Percentiles rank a stretch among this genome's conserved stretches.
phyloP scores from a whole-genome alignment of 2,888 invertebrate species.

The Cacoxenus indagator region DNA sequence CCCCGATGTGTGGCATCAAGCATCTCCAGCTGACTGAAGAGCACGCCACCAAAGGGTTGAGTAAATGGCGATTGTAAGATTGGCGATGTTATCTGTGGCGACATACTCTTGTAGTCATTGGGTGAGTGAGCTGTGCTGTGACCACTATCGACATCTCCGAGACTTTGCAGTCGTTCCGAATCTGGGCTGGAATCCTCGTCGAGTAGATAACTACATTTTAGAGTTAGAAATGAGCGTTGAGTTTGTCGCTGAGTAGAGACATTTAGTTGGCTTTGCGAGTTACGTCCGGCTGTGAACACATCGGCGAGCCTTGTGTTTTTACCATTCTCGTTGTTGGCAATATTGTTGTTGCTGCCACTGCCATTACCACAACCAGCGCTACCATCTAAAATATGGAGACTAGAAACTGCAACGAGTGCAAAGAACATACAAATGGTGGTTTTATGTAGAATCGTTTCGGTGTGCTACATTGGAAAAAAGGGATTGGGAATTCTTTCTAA shows the following conservation, averaged over 20 bases:
- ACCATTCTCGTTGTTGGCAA: conserved; percentile 60
- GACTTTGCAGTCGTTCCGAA: conserved; percentile 83
- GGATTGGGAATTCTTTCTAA: too few species aligned
- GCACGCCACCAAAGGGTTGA: conserved; percentile 80
- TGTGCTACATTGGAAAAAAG: too few species aligned
- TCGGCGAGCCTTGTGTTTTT: conserved; percentile 73
- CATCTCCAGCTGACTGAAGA: conserved; percentile 85
- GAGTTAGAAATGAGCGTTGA: conserved; percentile 75
- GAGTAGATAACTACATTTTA: conserved; percentile 81
- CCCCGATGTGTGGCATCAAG: conserved; percentile 96
- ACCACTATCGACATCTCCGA: conserved; percentile 87
- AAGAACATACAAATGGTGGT: neutral
- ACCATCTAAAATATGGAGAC: conserved; percentile 73
- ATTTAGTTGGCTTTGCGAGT: conserved; percentile 64
- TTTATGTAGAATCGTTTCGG: too few species aligned
- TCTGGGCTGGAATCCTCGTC: conserved; percentile 90
- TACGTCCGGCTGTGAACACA: conserved; percentile 51
- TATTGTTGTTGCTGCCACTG: conserved; percentile 19
- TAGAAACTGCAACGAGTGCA: conserved; percentile 74
- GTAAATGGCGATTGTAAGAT: conserved; percentile 77
- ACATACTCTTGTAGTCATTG: conserved; percentile 89
- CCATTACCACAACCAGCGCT: conserved; percentile 21
- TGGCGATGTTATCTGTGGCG: conserved; percentile 77
- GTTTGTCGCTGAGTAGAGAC: conserved; percentile 34
- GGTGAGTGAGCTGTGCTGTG: conserved; percentile 94